Evolutionary conservation across 2,797 vertebrate species (phyloP).

Genomic region (Crenuchus spilurus): DNA sequence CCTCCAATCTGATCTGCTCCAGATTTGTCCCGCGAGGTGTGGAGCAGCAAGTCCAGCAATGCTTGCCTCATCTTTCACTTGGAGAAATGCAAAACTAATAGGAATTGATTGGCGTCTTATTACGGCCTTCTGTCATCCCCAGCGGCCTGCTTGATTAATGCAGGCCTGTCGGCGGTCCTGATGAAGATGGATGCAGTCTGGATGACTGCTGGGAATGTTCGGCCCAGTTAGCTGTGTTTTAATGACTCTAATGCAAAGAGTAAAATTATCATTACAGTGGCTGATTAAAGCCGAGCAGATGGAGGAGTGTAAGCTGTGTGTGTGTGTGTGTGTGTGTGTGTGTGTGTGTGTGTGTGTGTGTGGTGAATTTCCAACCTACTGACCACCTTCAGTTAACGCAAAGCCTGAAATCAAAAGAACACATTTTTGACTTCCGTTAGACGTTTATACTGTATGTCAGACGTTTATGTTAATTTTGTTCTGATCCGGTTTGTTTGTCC

Average conservation of each 20-base stretch:
- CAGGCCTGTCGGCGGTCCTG: constrained; percentile 35
- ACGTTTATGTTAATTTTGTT: too few species aligned
- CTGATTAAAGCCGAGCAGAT: constrained; percentile 36
- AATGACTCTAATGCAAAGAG: constrained; percentile 50
- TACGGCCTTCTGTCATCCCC: constrained; percentile 26
- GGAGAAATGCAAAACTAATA: constrained; percentile 46
- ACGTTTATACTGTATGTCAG: too few species aligned
- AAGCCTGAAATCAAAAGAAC: too few species aligned
- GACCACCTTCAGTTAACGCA: too few species aligned
- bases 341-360: constrained; percentile 14
- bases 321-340: constrained; percentile 27
- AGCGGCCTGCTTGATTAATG: constrained; percentile 46
- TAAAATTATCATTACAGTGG: constrained; percentile 44
- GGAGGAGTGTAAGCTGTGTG: constrained; percentile 35
- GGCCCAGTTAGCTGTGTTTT: constrained; percentile 40
- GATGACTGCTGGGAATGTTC: constrained; percentile 18
- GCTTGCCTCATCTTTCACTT: constrained; percentile 13
- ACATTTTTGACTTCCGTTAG: too few species aligned
- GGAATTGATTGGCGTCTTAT: constrained; percentile 52
- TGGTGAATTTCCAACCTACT: too few species aligned
- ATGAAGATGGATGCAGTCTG: constrained; percentile 53
- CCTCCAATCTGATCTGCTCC: constrained; percentile 38
- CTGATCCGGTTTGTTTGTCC: too few species aligned
- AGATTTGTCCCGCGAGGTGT: constrained; percentile 32
- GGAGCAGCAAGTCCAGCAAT: neutral